A percentile compares a stretch with the other conserved stretches of the same genome.
Conservation (phyloP, 64 coral and sea anemone genomes). For the Acropora yongei region DNA sequence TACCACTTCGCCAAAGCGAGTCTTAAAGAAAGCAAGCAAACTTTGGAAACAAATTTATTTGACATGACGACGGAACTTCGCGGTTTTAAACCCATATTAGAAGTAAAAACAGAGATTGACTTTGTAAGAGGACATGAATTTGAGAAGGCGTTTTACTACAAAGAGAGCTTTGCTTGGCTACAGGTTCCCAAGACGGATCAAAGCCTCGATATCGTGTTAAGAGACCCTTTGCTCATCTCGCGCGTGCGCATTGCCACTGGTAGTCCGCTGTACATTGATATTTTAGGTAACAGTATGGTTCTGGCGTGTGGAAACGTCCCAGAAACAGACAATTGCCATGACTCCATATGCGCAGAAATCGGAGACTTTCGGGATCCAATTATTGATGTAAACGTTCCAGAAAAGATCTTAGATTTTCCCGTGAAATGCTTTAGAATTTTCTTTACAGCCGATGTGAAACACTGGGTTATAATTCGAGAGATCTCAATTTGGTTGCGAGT, state of each 20-base stretch:
- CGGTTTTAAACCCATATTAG: not conserved
- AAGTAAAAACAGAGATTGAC: not conserved
- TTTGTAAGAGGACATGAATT: not conserved
- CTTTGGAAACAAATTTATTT: not conserved
- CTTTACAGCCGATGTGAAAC: constrained; percentile 10
- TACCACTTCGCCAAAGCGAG: not conserved
- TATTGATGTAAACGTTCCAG: constrained; percentile 5
- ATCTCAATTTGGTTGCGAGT: constrained; percentile 39
- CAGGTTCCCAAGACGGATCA: constrained; percentile 27
- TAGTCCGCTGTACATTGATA: constrained; percentile 22
- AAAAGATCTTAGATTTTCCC: constrained; percentile 22
- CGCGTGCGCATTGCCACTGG: constrained; percentile 26
- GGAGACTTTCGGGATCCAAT: constrained; percentile 35
- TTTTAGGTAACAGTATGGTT: not conserved
- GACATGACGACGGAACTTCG: not conserved
- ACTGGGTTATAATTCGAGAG: constrained; percentile 64
- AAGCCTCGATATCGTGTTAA: constrained; percentile 19
- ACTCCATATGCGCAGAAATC: constrained; percentile 9
- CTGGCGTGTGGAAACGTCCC: not conserved
- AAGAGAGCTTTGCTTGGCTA: constrained; percentile 30
- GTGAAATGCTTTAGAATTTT: constrained; percentile 57
- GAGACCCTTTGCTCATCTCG: not conserved
- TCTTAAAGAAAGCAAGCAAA: not conserved
- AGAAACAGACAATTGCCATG: not conserved
- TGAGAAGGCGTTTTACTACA: constrained; percentile 36